A percentile compares a stretch with the other conserved stretches of the same genome.
These are phyloP conservation scores for Ernsta delagoae DNA, from an alignment of 2,888 invertebrate genomes.

Conservation along the genomic window DNA sequence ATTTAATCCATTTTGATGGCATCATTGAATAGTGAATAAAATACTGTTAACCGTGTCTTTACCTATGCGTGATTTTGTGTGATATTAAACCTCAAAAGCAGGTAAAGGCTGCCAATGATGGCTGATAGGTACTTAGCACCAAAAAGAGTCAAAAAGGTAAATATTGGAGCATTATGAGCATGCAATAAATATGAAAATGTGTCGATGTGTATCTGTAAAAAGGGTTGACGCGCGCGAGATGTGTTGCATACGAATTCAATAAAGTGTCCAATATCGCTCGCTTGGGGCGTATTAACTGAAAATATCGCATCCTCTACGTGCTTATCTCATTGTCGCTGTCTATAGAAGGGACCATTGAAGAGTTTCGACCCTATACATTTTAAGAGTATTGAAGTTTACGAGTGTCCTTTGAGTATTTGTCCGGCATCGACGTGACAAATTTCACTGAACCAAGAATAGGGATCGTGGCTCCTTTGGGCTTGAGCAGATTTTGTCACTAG, in stretches of 20 bases:
- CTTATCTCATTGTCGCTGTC: conserved; percentile 66
- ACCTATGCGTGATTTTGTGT: no score
- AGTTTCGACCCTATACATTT: conserved; percentile 65
- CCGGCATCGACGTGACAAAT: conserved; percentile 50
- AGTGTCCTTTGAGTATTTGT: conserved; percentile 61
- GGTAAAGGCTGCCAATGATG: no score
- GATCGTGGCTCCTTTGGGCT: conserved; percentile 38
- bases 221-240: conserved; percentile 35
- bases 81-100: no score
- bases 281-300: conserved; percentile 52
- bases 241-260: conserved; percentile 58
- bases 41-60: no score
- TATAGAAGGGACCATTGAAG: conserved; percentile 66
- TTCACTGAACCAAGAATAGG: conserved; percentile 47
- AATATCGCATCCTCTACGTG: conserved; percentile 65
- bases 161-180: conserved; percentile 2
- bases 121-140: no score
- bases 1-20: no score
- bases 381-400: conserved; percentile 71
- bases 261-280: conserved; percentile 58
- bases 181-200: conserved; percentile 23
- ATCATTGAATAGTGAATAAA: no score
- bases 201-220: conserved; percentile 11
- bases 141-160: conserved; percentile 11
- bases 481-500: conserved; percentile 38